A percentile compares a stretch with the other conserved stretches of the same genome.
Evolutionary conservation across 2,113 vertebrate species (phyloP).

Genomic region (Oncorhynchus masou): DNA sequence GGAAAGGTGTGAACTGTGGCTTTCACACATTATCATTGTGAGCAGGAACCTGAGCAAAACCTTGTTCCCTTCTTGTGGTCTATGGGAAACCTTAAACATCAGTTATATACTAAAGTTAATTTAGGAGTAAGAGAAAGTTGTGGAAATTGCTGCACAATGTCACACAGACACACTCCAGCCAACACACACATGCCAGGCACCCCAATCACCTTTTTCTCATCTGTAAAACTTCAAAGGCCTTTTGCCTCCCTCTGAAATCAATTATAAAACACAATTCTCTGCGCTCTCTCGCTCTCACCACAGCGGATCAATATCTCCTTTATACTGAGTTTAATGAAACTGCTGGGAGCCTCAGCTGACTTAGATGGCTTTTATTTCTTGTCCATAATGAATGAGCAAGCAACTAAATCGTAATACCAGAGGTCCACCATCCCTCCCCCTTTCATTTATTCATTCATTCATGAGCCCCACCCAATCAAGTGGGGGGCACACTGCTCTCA

Average conservation of each 20-base stretch:
- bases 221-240: background rate
- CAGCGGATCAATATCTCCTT: constrained; percentile 33
- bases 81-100: background rate
- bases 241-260: constrained; percentile 40
- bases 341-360: constrained; percentile 50
- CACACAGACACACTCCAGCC: background rate
- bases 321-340: background rate
- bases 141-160: too few relatives aligned
- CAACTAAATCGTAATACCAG: background rate
- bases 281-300: constrained; percentile 3
- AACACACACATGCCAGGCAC: constrained; percentile 4
- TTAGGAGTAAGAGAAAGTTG: background rate
- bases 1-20: constrained; percentile 38
- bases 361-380: constrained; percentile 52
- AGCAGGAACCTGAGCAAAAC: constrained; percentile 26
- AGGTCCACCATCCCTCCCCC: background rate
- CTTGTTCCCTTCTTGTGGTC: constrained; percentile 14
- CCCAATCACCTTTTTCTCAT: constrained; percentile 14
- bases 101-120: background rate
- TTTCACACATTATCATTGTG: constrained; percentile 52
- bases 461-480: background rate
- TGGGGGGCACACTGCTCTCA: background rate
- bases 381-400: background rate
- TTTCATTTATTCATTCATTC: background rate
- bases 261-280: constrained; percentile 57